Evolutionary conservation across 2,888 invertebrate species (phyloP).

Genomic region (Plagodis pulveraria): DNA sequence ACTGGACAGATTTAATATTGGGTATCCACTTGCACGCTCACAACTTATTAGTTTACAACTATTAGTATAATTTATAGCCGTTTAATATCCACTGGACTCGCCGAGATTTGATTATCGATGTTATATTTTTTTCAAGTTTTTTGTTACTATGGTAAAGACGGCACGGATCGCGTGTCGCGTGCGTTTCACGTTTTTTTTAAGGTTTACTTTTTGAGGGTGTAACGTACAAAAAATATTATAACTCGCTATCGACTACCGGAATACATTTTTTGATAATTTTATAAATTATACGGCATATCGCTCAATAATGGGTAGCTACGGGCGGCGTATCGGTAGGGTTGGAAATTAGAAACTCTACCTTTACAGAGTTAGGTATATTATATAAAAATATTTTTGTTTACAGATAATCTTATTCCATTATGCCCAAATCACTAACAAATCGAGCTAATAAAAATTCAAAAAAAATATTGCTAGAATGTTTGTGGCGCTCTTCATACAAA

Average conservation of each 20-base stretch:
- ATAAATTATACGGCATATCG: constrained; percentile 79
- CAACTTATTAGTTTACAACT: constrained; percentile 70
- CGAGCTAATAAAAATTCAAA: too few species aligned
- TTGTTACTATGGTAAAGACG: constrained; percentile 43
- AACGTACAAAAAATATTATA: constrained; percentile 74
- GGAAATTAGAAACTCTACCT: too few species aligned
- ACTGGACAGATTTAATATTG: constrained; percentile 39
- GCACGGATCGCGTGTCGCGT: constrained; percentile 82
- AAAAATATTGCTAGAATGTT: too few species aligned
- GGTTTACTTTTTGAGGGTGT: constrained; percentile 66
- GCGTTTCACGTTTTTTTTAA: constrained; percentile 71
- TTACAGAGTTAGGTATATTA: too few species aligned
- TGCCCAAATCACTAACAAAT: too few species aligned
- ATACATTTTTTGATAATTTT: constrained; percentile 83
- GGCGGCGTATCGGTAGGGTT: constrained; percentile 45
- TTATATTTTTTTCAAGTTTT: constrained; percentile 58
- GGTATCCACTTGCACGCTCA: constrained; percentile 49
- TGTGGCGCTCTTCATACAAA: too few species aligned
- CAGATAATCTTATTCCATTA: too few species aligned
- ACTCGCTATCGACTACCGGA: constrained; percentile 82
- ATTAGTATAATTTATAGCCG: constrained; percentile 83
- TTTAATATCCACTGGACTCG: constrained; percentile 75
- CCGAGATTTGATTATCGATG: constrained; percentile 79
- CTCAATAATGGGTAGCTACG: constrained; percentile 71
- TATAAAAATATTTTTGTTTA: too few species aligned